These are phyloP conservation scores for Siphamia tubifer DNA, from an alignment of 2,113 vertebrate species.

Conservation along the genomic window DNA sequence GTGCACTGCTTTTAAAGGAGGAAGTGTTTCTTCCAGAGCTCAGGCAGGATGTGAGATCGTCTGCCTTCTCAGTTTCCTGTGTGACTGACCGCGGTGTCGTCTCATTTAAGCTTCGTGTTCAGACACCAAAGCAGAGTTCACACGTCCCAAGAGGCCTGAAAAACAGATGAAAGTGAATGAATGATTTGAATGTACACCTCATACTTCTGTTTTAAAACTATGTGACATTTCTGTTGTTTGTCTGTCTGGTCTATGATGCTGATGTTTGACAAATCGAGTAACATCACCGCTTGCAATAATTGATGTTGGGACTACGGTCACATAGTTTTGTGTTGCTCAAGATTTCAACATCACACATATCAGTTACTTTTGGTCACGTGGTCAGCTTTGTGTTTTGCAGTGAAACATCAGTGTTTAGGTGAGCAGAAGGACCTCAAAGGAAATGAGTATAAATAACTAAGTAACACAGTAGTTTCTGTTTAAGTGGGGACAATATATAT, in stretches of 20 bases:
- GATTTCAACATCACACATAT: neutral
- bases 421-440: neutral
- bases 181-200: conserved; percentile 23
- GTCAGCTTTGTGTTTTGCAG: neutral
- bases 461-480: conserved; percentile 1
- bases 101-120: conserved; percentile 30
- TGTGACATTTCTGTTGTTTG: neutral
- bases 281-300: neutral
- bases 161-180: neutral
- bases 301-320: neutral
- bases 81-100: conserved; percentile 63
- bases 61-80: conserved; percentile 75
- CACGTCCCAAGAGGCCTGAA: neutral
- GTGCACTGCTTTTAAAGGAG: conserved; percentile 46
- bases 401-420: neutral
- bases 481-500: neutral
- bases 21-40: conserved; percentile 67
- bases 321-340: neutral
- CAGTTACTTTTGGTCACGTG: neutral
- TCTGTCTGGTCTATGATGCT: neutral
- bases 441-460: neutral
- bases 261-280: neutral
- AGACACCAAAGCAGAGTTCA: conserved; percentile 36
- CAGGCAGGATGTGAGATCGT: conserved; percentile 75
- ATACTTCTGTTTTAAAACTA: neutral